Conservation (phyloP, 2,113 vertebrate genomes). For the Gymnorhina tibicen region DNA sequence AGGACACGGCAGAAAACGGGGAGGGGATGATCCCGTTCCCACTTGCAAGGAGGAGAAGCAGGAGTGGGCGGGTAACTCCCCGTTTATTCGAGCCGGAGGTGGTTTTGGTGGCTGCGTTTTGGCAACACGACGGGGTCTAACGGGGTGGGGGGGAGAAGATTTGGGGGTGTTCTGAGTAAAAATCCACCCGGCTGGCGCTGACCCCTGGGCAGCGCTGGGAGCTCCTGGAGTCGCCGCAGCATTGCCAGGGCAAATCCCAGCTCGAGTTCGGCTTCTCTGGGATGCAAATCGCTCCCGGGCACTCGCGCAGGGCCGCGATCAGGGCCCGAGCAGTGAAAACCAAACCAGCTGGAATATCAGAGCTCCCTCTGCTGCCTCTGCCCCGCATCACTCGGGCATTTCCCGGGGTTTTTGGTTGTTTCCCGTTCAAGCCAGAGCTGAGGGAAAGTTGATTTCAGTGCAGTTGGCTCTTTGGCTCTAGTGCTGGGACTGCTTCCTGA, state of each 20-base stretch:
- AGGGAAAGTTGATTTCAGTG: neutral
- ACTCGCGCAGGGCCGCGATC: accelerated
- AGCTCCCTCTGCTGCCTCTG: conserved; percentile 46
- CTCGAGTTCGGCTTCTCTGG: accelerated
- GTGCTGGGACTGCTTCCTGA: neutral
- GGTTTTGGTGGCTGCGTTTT: neutral
- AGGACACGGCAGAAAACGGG: neutral
- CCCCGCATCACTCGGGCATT: accelerated
- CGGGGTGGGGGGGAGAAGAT: neutral
- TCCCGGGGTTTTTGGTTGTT: accelerated
- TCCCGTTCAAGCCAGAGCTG: accelerated
- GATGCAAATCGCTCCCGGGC: neutral
- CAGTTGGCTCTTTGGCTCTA: neutral
- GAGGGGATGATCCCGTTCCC: neutral
- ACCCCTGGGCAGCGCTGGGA: accelerated
- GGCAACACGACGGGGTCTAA: no score
- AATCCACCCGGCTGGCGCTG: accelerated
- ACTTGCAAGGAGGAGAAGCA: neutral
- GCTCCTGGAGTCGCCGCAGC: neutral
- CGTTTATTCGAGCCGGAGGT: neutral
- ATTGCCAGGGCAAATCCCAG: accelerated
- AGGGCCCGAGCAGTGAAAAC: accelerated
- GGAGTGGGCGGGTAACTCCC: no score
- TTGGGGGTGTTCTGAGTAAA: neutral
- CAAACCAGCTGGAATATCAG: neutral